Evolutionary conservation across 2,888 invertebrate species (phyloP), one percentile per base, ranked within the genome.

Genomic region (Smittia sp.): DNA sequence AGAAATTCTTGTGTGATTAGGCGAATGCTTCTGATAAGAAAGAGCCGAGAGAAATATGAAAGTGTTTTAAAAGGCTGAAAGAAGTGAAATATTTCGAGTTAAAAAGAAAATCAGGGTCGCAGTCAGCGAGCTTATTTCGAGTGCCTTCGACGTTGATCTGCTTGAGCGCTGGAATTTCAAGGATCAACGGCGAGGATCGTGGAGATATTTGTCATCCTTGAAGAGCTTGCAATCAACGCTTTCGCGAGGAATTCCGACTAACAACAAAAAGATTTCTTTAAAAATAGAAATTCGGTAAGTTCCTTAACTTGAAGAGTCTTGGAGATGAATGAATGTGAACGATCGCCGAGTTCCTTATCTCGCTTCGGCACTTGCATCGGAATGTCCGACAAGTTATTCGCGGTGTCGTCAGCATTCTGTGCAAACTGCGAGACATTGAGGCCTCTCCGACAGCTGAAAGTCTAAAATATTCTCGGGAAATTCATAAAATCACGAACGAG

Each of bases 231-330:
- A 58, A 58, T 18, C 22, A 22, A 13, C 58, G 22, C 22, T 58
- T 58, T 18, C 22, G 58, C 9, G 58, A 22, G 58, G 4, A 22
- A 13, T 22, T 20, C 58, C 6, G 6, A 58, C 1, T 58, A 58
- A 58, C 46, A 58, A 58, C 58, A 58, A 58, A 58, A 58, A 22
- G 9, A 22, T 7, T 58, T n/a, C 18, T 58, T 58, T 58, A 58
- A 20, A 58, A 58, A 58, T 58, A 58, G 58, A 58, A 20, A 58
- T 58, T 58, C 22, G 58, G 58, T 58, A 58, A 58, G 58, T 58
- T 58, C 58, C 13, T 58, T 58, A 58, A 58, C 58, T 58, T 22
- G 9, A 58, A 58, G 13, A 2, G 6, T 58, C 9, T 58, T 58
- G 4, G 46, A 46, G 46, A 46, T 58, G 22, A 58, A 18, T 6